phyloP scores from a whole-genome alignment of 2,888 invertebrate species.

The Chloromyia formosa region DNA sequence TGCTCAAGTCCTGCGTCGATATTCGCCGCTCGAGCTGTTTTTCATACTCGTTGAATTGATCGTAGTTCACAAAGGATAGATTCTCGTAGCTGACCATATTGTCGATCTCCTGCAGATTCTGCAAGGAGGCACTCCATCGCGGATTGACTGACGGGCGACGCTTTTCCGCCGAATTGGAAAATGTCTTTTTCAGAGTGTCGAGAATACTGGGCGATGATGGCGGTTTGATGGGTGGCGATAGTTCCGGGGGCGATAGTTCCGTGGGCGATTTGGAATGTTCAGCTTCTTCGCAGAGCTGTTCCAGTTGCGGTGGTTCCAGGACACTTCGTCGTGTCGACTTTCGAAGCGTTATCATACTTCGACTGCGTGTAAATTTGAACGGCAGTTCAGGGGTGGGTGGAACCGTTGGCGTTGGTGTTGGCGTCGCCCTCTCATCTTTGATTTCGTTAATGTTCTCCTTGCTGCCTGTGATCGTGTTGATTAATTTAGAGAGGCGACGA shows the following conservation, averaged over 20 bases:
- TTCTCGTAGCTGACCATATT: constrained; percentile 68
- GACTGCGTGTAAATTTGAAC: constrained; percentile 61
- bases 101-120: constrained; percentile 67
- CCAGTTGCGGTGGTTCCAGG: constrained; percentile 61
- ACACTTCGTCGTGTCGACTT: constrained; percentile 59
- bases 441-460: constrained; percentile 60
- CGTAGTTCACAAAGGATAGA: constrained; percentile 68
- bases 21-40: constrained; percentile 60
- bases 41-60: constrained; percentile 66
- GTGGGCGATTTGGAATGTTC: constrained; percentile 51
- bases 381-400: constrained; percentile 48
- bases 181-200: constrained; percentile 41
- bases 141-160: constrained; percentile 60
- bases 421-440: constrained; percentile 46
- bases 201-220: constrained; percentile 18
- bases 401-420: constrained; percentile 4
- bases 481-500: constrained; percentile 59
- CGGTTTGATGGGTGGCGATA: constrained; percentile 47
- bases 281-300: constrained; percentile 61
- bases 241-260: constrained; percentile 51
- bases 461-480: constrained; percentile 61
- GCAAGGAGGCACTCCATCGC: constrained; percentile 67
- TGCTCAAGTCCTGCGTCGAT: constrained; percentile 51
- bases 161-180: constrained; percentile 56
- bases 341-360: constrained; percentile 61